phyloP scores from a whole-genome alignment of 2,888 invertebrate genomes.

The Scaptomyza tumidula region DNA sequence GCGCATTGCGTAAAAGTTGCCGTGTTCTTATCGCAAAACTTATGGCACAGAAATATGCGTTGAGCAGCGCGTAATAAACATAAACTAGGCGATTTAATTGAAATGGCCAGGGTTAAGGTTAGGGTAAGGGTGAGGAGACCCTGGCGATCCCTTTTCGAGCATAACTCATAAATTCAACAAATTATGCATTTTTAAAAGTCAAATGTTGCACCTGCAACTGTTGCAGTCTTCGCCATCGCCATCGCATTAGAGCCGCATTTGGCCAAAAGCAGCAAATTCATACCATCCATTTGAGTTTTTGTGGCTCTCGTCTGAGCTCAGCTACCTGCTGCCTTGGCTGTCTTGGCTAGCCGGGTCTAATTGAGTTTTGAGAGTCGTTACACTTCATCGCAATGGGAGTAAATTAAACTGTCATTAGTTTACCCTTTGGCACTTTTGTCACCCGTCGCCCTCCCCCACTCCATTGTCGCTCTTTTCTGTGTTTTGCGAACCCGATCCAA shows the following conservation, averaged over 20 bases:
- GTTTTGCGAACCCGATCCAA: slow-evolving; percentile 52
- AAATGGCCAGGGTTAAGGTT: slow-evolving; percentile 39
- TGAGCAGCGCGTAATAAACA: slow-evolving; percentile 59
- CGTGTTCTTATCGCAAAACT: slow-evolving; percentile 65
- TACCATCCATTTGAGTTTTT: slow-evolving; percentile 27
- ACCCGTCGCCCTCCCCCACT: slow-evolving; percentile 25
- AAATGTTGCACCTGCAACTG: slow-evolving; percentile 65
- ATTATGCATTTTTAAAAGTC: slow-evolving; percentile 67
- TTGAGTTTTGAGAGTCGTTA: slow-evolving; percentile 77
- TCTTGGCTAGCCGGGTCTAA: slow-evolving; percentile 48
- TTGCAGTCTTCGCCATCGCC: not conserved
- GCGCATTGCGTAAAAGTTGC: slow-evolving; percentile 65
- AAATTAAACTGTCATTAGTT: slow-evolving; percentile 84
- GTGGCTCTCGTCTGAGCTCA: slow-evolving; percentile 4
- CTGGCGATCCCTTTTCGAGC: slow-evolving; percentile 15
- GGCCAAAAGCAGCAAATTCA: slow-evolving; percentile 49
- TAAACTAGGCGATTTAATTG: slow-evolving; percentile 77
- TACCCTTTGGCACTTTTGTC: slow-evolving; percentile 78
- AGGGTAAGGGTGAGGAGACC: not conserved
- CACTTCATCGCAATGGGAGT: slow-evolving; percentile 80
- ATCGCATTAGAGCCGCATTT: slow-evolving; percentile 66
- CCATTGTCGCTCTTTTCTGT: slow-evolving; percentile 3
- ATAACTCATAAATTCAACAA: slow-evolving; percentile 67
- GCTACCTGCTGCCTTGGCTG: slow-evolving; percentile 41
- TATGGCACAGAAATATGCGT: slow-evolving; percentile 69